phyloP scores from a whole-genome alignment of 1,140 invertebrate species.

The Caerostris extrusa region DNA sequence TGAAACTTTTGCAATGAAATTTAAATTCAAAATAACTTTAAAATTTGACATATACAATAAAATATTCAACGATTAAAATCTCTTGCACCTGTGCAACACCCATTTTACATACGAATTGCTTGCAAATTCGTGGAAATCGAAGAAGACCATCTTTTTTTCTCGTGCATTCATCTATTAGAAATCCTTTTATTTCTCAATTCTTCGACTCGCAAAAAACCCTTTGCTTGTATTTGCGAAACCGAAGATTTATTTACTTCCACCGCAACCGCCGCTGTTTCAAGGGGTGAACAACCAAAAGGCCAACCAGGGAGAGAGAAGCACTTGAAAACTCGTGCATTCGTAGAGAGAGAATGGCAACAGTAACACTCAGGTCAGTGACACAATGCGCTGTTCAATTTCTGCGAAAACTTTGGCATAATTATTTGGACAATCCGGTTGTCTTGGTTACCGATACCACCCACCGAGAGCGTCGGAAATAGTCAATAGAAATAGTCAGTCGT shows the following conservation, averaged over 20 bases:
- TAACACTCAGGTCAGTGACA: slow-evolving; percentile 67
- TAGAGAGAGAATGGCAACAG: slow-evolving; percentile 12
- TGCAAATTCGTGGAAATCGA: not conserved
- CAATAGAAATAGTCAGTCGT: no score
- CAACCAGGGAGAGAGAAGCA: slow-evolving; percentile 29
- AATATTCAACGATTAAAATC: no score
- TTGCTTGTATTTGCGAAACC: slow-evolving; percentile 35
- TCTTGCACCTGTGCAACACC: no score
- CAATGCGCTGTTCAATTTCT: slow-evolving; percentile 42
- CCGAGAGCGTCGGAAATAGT: not conserved
- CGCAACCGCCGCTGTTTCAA: not conserved
- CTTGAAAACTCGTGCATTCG: slow-evolving; percentile 44
- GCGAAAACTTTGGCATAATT: slow-evolving; percentile 63
- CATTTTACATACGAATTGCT: not conserved
- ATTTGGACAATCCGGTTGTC: slow-evolving; percentile 56
- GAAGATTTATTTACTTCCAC: not conserved
- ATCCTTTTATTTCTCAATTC: not conserved
- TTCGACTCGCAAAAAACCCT: not conserved
- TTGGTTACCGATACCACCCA: not conserved
- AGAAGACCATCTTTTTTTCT: not conserved
- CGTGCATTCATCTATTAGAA: not conserved
- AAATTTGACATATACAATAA: no score
- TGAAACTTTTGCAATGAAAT: no score
- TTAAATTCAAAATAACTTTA: no score
- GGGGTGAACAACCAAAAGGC: slow-evolving; percentile 50